phyloP scores from a whole-genome alignment of 2,113 vertebrate genomes.

The Corythoichthys haematopterus region DNA sequence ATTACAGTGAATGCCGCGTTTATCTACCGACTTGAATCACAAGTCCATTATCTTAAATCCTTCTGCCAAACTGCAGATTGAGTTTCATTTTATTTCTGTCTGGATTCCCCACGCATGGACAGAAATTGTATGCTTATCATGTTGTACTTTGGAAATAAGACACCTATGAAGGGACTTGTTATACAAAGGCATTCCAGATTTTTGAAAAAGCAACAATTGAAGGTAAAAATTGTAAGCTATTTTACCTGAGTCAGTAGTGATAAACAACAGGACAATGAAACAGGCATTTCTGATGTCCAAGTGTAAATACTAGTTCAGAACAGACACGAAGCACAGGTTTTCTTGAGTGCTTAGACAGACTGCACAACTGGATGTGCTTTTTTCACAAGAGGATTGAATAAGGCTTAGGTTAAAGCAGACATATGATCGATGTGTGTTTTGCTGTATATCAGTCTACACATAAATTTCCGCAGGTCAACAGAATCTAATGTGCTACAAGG shows the following conservation, averaged over 20 bases:
- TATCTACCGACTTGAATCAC: conserved; percentile 51
- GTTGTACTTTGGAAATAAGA: conserved; percentile 57
- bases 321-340: conserved; percentile 58
- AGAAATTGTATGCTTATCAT: conserved; percentile 48
- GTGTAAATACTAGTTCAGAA: conserved; percentile 51
- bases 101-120: conserved; percentile 47
- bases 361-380: conserved; percentile 23
- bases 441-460: conserved; percentile 33
- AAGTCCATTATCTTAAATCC: conserved; percentile 53
- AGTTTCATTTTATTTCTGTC: conserved; percentile 64
- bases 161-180: conserved; percentile 34
- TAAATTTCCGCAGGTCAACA: conserved; percentile 61
- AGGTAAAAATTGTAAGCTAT: background rate
- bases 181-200: conserved; percentile 21
- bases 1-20: conserved; percentile 53
- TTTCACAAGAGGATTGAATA: conserved; percentile 18
- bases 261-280: conserved; percentile 39
- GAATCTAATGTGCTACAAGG: conserved; percentile 68
- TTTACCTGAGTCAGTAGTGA: conserved; percentile 5
- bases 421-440: conserved; percentile 18
- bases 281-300: conserved; percentile 36
- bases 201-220: conserved; percentile 21
- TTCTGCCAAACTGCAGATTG: conserved; percentile 45
- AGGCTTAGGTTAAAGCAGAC: conserved; percentile 39
- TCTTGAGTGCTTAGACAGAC: conserved; percentile 41